Evolutionary conservation across 2,113 vertebrate species (phyloP).

Genomic region (Sinosuthora webbiana): DNA sequence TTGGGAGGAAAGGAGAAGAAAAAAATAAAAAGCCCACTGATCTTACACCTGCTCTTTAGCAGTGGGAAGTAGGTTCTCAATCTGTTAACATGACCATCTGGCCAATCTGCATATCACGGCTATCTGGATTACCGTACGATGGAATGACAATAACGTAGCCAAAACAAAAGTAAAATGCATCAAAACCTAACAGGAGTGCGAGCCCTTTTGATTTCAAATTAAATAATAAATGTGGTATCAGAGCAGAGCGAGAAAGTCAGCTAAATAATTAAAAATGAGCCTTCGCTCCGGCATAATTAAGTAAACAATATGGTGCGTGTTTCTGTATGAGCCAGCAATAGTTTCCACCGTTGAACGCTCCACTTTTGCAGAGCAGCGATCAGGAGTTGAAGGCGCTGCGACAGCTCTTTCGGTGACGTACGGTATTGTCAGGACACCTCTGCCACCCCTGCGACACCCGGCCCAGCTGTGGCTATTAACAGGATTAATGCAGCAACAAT

Average conservation of each 20-base stretch:
- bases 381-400: not conserved
- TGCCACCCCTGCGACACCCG: not conserved
- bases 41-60: conserved; percentile 81
- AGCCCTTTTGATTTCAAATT: conserved; percentile 63
- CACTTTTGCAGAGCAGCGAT: not conserved
- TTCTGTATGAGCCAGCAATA: not conserved
- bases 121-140: conserved; percentile 73
- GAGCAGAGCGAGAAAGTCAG: conserved; percentile 27
- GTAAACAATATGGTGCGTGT: conserved; percentile 40
- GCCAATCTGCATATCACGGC: conserved; percentile 77
- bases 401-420: conserved; percentile 23
- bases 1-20: not conserved
- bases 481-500: conserved; percentile 17
- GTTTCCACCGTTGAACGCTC: not conserved
- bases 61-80: conserved; percentile 80
- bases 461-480: conserved; percentile 12
- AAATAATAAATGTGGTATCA: conserved; percentile 36
- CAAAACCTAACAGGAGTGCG: conserved; percentile 44
- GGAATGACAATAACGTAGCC: conserved; percentile 75
- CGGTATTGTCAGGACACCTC: conserved; percentile 20
- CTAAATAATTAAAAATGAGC: conserved; percentile 63
- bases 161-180: conserved; percentile 69
- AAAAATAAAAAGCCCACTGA: conserved; percentile 52
- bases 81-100: conserved; percentile 83
- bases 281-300: not conserved